A percentile compares a stretch with the other conserved stretches of the same genome.
These are phyloP conservation scores for Phaonia tiefii DNA, from an alignment of 2,888 invertebrate species.

Conservation along the genomic window DNA sequence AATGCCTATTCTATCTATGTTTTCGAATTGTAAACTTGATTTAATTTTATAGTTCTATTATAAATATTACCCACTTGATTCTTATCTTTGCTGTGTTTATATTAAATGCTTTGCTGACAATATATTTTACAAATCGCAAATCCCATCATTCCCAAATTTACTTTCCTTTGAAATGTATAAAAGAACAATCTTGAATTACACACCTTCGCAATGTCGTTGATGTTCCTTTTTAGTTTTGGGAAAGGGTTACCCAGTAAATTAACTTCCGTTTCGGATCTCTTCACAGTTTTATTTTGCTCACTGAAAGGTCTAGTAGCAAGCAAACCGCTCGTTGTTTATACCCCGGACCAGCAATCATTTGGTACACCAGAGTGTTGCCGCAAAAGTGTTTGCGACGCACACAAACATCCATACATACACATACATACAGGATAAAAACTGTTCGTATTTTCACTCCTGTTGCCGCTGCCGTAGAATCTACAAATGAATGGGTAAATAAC, in stretches of 20 bases:
- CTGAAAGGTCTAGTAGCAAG: constrained; percentile 38
- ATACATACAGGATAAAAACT: not conserved
- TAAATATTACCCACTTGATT: too few species aligned
- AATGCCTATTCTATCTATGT: too few species aligned
- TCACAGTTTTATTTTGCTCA: constrained; percentile 50
- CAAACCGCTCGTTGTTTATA: constrained; percentile 33
- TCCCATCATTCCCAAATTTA: not conserved
- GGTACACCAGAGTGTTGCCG: constrained; percentile 24
- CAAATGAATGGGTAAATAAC: constrained; percentile 48
- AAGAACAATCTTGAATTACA: constrained; percentile 23
- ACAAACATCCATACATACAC: not conserved
- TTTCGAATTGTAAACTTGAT: too few species aligned
- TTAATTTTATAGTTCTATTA: too few species aligned
- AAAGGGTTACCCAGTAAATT: constrained; percentile 77
- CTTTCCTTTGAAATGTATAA: not conserved
- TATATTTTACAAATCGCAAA: too few species aligned
- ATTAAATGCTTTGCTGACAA: too few species aligned
- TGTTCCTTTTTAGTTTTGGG: constrained; percentile 24
- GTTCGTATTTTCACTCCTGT: not conserved
- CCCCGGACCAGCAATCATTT: constrained; percentile 30
- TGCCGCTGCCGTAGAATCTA: not conserved
- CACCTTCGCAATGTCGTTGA: constrained; percentile 22
- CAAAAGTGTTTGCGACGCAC: constrained; percentile 15
- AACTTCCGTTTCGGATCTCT: constrained; percentile 74
- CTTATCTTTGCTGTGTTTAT: too few species aligned